Evolutionary conservation across 2,888 invertebrate species (phyloP), one percentile per base, ranked within the genome.

Genomic region (Dicyrtoma fusca): DNA sequence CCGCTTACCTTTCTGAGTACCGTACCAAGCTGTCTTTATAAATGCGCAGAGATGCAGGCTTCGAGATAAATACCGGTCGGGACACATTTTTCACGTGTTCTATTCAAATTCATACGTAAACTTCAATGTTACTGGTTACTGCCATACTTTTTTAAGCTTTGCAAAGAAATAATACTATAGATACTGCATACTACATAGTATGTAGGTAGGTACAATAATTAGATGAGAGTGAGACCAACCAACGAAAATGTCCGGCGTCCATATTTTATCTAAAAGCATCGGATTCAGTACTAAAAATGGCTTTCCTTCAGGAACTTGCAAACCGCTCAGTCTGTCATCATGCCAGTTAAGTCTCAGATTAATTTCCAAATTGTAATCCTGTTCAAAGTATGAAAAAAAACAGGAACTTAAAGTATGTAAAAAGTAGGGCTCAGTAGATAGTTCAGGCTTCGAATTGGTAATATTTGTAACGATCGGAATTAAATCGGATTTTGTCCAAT

Each of bases 321-420:
- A n/a, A 62, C 51, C 59, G 6, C 13, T 14, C 14, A 75, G 34
- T 64, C 75, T 42, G 3, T 61, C 51, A 45, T 75, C 75, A 14
- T 51, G 23, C 75, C 75, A 75, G 26, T 69, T 65, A 0, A 75
- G n/a, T 53, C 73, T 25, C 1, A 75, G 5, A 34, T 75, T 75
- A 23, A 75, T 73, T 64, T 75, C 75, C 13, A 75, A 61, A 42
- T 42, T 61, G 4, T 44, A 61, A 44, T 61, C 61, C 57, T 57
- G 11, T 34, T 34, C 34, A 34, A 34, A 5, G 34, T 8, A n/a
- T n/a, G n/a, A n/a, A n/a, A n/a, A n/a, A n/a, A n/a, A n/a, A n/a
- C n/a, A n/a, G n/a, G n/a, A n/a, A n/a, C n/a, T n/a, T n/a, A n/a
- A n/a, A n/a, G n/a, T n/a, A n/a, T n/a, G 8, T 19, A 55, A 55